Base-by-base conservation (phyloP, 2,113 vertebrate genomes). In the Apteryx owenii region DNA sequence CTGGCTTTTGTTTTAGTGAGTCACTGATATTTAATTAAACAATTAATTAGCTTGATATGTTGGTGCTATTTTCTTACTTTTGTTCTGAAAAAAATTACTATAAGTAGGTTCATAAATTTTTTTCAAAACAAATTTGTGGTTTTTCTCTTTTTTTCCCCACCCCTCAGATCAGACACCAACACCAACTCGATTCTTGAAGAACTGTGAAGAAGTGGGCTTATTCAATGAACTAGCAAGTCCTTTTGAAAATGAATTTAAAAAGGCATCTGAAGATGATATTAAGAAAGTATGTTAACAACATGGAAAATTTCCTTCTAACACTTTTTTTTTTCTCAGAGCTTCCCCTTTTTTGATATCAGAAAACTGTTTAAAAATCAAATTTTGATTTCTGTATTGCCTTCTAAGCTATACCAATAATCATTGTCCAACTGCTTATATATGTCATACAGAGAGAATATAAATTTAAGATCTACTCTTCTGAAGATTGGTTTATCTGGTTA, bases 201-300 rank as follows among this genome's bases (percentile, higher is more conserved):
- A 99, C 98, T 99, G 99, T 96, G 99, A 99, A 98, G 99, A 99
- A 98, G 99, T 99, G 11, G 99, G 99, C 90, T 99, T 99, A 96
- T 99, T 99, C 97, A 99, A 99, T 97, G 99, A 99, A 93, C 98
- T 99, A 70, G 98, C 99, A 84, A 99, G 99, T 98, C 99, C 99
- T 38, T 99, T 99, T 96, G 99, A 99, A 98, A 99, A 99, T 98
- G 99, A 99, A 97, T 99, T 99, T 98, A 99, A 99, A 98, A 99
- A 99, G 97, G 99, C 98, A 69, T 98, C 99, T 29, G 99, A 99
- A 98, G 99, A 99, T 95, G 99, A 99, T 97, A 98, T 99, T 97
- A 99, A 99, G 98, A 99, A 99, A 99, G 99, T 99, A 98, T 38
- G 98, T 98, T 95, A 23, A 79, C 79, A 79, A 69, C 26, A 53